A percentile compares a stretch with the other conserved stretches of the same genome.
Conservation (phyloP, 1,140 invertebrate species). For the Drosophila setifemur region DNA sequence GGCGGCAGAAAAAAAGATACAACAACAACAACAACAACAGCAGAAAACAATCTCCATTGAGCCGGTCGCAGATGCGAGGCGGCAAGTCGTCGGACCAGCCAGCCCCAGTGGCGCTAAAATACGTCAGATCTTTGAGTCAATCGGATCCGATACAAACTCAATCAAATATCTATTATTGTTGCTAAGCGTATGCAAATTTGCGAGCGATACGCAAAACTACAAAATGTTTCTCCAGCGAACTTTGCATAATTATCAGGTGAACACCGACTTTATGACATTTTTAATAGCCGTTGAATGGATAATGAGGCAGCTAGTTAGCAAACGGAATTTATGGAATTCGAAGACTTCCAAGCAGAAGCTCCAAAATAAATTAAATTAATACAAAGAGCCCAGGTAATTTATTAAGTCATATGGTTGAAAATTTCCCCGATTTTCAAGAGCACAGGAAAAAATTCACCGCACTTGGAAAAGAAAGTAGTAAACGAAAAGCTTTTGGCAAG, state of each 20-base stretch:
- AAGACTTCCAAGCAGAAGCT: not conserved
- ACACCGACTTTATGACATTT: slow-evolving; percentile 17
- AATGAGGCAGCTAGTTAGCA: slow-evolving; percentile 6
- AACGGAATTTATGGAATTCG: slow-evolving; percentile 17
- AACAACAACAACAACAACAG: slow-evolving; percentile 4
- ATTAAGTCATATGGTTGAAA: not conserved
- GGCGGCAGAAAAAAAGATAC: slow-evolving; percentile 25
- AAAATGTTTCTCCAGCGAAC: not conserved
- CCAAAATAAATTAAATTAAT: not conserved
- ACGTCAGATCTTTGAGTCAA: slow-evolving; percentile 38
- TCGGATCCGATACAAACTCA: slow-evolving; percentile 44
- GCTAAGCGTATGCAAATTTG: slow-evolving; percentile 50
- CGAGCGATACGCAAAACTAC: slow-evolving; percentile 16
- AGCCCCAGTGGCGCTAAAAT: slow-evolving; percentile 50
- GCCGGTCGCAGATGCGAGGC: slow-evolving; percentile 58
- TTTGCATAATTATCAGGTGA: slow-evolving; percentile 33
- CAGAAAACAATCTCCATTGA: slow-evolving; percentile 45
- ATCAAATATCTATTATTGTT: slow-evolving; percentile 52
- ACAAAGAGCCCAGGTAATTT: not conserved
- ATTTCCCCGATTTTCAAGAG: slow-evolving; percentile 62
- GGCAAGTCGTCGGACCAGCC: slow-evolving; percentile 17
- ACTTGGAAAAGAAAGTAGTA: slow-evolving; percentile 50
- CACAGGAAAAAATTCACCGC: slow-evolving; percentile 45
- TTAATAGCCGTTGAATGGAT: slow-evolving; percentile 7
- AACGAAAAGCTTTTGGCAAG: slow-evolving; percentile 34